Evolutionary conservation across 2,888 invertebrate genomes (phyloP), one percentile per base, ranked within the genome.

Genomic region (Bedellia somnulentella): DNA sequence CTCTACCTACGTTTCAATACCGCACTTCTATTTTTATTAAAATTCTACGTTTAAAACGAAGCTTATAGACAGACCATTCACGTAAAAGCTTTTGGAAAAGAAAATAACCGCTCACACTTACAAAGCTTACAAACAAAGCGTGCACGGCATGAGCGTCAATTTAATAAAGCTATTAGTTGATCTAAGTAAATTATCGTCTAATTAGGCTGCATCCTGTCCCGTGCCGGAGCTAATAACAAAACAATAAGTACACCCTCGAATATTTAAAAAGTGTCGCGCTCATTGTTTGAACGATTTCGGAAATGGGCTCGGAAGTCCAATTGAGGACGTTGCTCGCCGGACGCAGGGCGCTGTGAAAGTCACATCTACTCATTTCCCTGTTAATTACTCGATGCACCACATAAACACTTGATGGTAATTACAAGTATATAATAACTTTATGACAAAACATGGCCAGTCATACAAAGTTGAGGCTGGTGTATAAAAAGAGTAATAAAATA

Each of bases 131-230:
- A n/a, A 24, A 10, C 10, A 5, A 3, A 18, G 3, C 9, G 9
- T 9, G 22, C 14, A 21, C 15, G 22, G n/a, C n/a, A n/a, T n/a
- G n/a, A n/a, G n/a, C 22, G 8, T 9, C 24, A 9, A 15, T 30
- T 17, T 24, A 30, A 23, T 16, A 28, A 18, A 28, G 28, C 21
- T 18, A n/a, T 5, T 21, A 10, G 27, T 45, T n/a, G 45, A 45
- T 50, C n/a, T 52, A 57, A 58, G 57, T 59, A 54, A 64, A 70
- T 68, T 57, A 64, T 51, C 43, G 53, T 44, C 52, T 70, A 71
- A 71, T 75, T 73, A 71, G 51, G 47, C 63, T 52, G 61, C 58
- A 66, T 73, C 73, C 73, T 71, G 73, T 68, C 70, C 61, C 70
- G 71, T 73, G 70, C 60, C 57, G 47, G 16, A 49, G 57, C 58